Percentiles rank a stretch among this genome's conserved stretches.
These are phyloP conservation scores for Dinocampus coccinellae DNA, from an alignment of 2,888 invertebrate species.

Conservation along the genomic window DNA sequence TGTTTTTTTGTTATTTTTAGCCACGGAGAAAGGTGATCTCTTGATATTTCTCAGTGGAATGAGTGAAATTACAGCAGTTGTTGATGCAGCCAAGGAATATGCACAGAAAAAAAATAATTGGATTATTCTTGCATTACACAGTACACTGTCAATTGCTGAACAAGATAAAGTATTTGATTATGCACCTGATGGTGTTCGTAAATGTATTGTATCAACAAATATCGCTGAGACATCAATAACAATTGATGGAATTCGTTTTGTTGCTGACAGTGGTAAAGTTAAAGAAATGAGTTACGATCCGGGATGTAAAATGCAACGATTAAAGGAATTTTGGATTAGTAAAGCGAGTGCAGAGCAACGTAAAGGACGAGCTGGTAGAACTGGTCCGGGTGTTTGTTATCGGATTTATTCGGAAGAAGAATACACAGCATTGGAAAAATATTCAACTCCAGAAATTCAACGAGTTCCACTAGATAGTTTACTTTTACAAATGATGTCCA, in stretches of 20 bases:
- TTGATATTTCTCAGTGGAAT: constrained; percentile 96
- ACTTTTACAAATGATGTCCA: constrained; percentile 91
- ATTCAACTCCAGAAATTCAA: constrained; percentile 93
- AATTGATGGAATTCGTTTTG: constrained; percentile 97
- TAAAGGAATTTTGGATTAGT: constrained; percentile 97
- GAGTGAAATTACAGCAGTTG: constrained; percentile 89
- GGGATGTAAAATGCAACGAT: constrained; percentile 87
- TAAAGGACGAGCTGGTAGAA: constrained; percentile 95
- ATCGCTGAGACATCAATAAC: constrained; percentile 99
- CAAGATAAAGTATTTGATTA: constrained; percentile 98
- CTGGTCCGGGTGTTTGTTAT: constrained; percentile 95
- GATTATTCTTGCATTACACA: constrained; percentile 94
- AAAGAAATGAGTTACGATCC: constrained; percentile 98
- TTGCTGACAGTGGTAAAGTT: constrained; percentile 96
- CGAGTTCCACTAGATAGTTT: constrained; percentile 94
- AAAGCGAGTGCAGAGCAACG: constrained; percentile 97
- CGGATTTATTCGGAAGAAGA: constrained; percentile 89
- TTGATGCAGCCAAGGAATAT: constrained; percentile 89
- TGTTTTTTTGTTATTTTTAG: constrained; percentile 67
- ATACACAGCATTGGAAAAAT: constrained; percentile 82
- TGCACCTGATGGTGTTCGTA: constrained; percentile 93
- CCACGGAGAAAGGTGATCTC: constrained; percentile 90
- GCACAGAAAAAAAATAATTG: constrained; percentile 83
- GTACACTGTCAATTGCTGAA: constrained; percentile 90
- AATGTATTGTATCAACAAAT: constrained; percentile 97